Base-by-base conservation (phyloP, 1,140 invertebrate genomes). In the Ceratosolen solmsi region DNA sequence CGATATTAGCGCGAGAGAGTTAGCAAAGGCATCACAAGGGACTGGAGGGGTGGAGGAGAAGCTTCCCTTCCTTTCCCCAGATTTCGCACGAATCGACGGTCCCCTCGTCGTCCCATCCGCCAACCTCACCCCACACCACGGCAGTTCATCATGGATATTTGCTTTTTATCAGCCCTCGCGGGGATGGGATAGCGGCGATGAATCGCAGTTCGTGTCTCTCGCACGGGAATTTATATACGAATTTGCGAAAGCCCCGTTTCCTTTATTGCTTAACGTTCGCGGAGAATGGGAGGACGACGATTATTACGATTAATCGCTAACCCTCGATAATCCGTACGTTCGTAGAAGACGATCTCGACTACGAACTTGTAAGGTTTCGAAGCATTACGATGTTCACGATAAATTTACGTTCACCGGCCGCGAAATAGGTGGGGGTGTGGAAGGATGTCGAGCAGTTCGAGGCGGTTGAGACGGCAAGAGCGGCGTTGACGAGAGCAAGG, bases 401-500 rank as follows among this genome's bases (percentile, higher is more conserved):
- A 13, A 80, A 83, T 74, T 83, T 83, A 80, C 79, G 51, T 83
- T 83, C 68, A 77, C 72, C 77, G 65, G 71, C 77, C 77, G 82
- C 78, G 79, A 38, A 30, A 54, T 79, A 79, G 63, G 38, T 41
- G 71, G 75, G 56, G 71, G 70, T 9, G 30, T 51, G 7, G 72
- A 76, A 54, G 33, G 54, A 25, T 54, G 54, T 41, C 74, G 68
- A 76, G 54, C 63, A 74, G 74, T 41, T 58, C 25, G 82, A 65
- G 63, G 70, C 82, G 78, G 76, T 60, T 75, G 77, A 68, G 78
- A 63, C 82, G 82, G 83, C 60, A 56, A 84, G 84, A 85, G 86
- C 86, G 82, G 87, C 86, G 85, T 84, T 86, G 85, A 86, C 86
- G 86, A 88, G 86, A 88, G 86, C 86, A 86, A 87, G 87, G 85